These are phyloP conservation scores for Brachyistius frenatus DNA, from an alignment of 2,113 vertebrate genomes.

Conservation along the genomic window DNA sequence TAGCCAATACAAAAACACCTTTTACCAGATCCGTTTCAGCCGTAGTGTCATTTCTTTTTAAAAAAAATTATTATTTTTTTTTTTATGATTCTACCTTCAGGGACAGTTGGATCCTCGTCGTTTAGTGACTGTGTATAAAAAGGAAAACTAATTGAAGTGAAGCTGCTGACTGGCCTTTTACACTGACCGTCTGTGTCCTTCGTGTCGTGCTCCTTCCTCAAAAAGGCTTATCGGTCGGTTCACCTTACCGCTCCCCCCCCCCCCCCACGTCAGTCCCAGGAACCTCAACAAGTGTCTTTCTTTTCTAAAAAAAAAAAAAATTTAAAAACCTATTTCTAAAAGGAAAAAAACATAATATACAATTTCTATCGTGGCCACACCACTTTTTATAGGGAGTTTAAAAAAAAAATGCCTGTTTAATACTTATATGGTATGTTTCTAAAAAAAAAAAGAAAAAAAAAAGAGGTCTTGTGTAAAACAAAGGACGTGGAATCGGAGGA, in stretches of 20 bases:
- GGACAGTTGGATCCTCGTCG: constrained; percentile 49
- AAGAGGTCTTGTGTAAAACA: constrained; percentile 39
- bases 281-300: constrained; percentile 82
- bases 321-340: constrained; percentile 75
- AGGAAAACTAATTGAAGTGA: too few relatives aligned
- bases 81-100: constrained; percentile 67
- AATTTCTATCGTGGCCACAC: constrained; percentile 77
- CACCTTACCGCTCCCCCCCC: constrained; percentile 29
- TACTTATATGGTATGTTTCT: constrained; percentile 66
- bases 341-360: constrained; percentile 28
- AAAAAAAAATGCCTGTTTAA: constrained; percentile 69
- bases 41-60: constrained; percentile 9
- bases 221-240: background rate
- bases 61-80: constrained; percentile 28
- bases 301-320: constrained; percentile 62
- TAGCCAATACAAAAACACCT: constrained; percentile 63
- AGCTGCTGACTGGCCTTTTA: constrained; percentile 1
- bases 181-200: constrained; percentile 50
- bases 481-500: constrained; percentile 1
- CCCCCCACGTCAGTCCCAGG: constrained; percentile 52
- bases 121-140: constrained; percentile 2
- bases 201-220: constrained; percentile 47
- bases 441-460: constrained; percentile 18
- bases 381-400: constrained; percentile 80
- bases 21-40: constrained; percentile 46